phyloP scores from a whole-genome alignment of 1,140 invertebrate species.

The Sycophaga agraensis region DNA sequence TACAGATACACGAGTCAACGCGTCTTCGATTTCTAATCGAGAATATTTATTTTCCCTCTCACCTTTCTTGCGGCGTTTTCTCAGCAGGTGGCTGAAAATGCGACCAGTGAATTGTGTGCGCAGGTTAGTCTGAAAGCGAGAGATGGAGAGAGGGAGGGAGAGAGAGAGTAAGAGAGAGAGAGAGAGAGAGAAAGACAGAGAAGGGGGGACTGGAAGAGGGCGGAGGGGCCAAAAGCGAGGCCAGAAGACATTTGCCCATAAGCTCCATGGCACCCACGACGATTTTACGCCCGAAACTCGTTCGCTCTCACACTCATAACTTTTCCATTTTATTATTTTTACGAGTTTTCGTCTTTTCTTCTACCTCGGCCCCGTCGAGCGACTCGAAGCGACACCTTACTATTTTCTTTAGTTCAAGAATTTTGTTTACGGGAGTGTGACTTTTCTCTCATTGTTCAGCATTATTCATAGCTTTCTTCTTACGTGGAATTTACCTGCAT shows the following conservation, averaged over 20 bases:
- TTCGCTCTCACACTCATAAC: constrained; percentile 4
- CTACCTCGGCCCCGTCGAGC: too few species aligned
- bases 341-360: background rate
- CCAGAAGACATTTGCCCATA: background rate
- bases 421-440: background rate
- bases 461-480: too few species aligned
- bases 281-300: background rate
- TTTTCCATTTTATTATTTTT: constrained; percentile 22
- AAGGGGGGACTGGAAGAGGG: too few species aligned
- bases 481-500: too few species aligned
- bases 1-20: background rate
- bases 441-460: background rate
- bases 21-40: constrained; percentile 18
- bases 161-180: too few species aligned
- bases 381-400: background rate
- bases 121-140: background rate
- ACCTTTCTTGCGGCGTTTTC: constrained; percentile 7
- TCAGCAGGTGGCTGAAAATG: constrained; percentile 21
- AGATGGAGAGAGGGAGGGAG: too few species aligned
- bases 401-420: background rate
- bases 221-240: constrained; percentile 6
- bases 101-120: background rate
- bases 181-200: too few species aligned
- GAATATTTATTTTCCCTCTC: constrained; percentile 17
- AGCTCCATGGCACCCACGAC: background rate